Percentiles rank a stretch among this genome's conserved stretches.
Conservation (phyloP, 2,113 vertebrate genomes). For the Pterocles burchelli region DNA sequence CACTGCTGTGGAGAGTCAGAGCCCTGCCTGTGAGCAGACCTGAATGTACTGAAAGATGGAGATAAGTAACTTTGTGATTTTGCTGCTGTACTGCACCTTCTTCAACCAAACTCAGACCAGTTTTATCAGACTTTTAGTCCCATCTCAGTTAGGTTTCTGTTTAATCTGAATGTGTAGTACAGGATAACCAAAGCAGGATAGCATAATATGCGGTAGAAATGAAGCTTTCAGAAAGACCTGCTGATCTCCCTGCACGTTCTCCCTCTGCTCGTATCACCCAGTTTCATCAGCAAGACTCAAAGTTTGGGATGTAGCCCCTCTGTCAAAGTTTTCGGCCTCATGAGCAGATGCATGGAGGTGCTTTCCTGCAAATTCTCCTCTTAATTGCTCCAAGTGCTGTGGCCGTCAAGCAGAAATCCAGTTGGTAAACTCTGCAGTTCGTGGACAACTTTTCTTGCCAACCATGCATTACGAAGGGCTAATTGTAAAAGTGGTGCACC, state of each 20-base stretch:
- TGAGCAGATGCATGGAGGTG: background rate
- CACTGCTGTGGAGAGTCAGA: background rate
- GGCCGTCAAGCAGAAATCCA: conserved; percentile 42
- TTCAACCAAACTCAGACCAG: background rate
- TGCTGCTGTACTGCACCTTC: background rate
- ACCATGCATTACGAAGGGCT: conserved; percentile 73
- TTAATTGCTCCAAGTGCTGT: conserved; percentile 63
- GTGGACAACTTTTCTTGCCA: conserved; percentile 78
- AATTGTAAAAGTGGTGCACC: conserved; percentile 80
- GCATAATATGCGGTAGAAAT: background rate
- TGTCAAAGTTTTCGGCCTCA: background rate
- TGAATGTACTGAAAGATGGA: background rate
- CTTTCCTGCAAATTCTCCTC: conserved; percentile 40
- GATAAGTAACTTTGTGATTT: background rate
- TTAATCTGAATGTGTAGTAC: background rate
- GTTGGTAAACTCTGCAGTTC: conserved; percentile 58
- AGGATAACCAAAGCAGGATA: background rate
- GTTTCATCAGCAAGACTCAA: background rate
- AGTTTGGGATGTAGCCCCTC: background rate
- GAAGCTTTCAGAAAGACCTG: background rate
- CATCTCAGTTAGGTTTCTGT: background rate
- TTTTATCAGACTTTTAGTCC: background rate
- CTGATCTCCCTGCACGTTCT: accelerated
- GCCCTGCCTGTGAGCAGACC: background rate
- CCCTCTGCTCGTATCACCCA: background rate